A percentile compares a stretch with the other conserved stretches of the same genome.
Conservation (phyloP, 2,113 vertebrate species). For the Bostrychus sinensis region DNA sequence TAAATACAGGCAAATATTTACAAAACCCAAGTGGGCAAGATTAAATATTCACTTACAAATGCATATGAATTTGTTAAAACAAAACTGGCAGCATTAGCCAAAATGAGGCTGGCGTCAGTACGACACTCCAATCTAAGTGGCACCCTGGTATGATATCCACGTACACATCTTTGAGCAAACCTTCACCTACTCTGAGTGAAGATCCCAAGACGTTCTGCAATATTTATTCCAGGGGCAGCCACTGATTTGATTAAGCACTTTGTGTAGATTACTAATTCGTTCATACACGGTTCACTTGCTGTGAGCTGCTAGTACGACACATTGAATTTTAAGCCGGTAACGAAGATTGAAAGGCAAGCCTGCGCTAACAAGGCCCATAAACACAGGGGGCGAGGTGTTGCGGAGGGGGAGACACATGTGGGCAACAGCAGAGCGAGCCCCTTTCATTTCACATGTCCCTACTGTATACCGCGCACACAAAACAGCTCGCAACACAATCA, state of each 20-base stretch:
- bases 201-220: slow-evolving; percentile 70
- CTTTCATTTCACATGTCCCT: slow-evolving; percentile 78
- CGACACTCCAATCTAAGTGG: slow-evolving; percentile 43
- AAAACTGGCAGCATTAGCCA: slow-evolving; percentile 1
- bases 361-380: slow-evolving; percentile 86
- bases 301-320: slow-evolving; percentile 90
- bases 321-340: slow-evolving; percentile 91
- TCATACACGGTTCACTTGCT: slow-evolving; percentile 86
- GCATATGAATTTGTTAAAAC: neutral
- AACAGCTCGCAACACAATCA: slow-evolving; percentile 20
- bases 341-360: slow-evolving; percentile 94
- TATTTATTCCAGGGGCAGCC: slow-evolving; percentile 76
- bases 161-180: slow-evolving; percentile 56
- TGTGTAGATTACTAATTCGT: slow-evolving; percentile 81
- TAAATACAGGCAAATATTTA: neutral
- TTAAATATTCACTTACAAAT: neutral
- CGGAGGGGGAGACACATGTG: slow-evolving; percentile 80
- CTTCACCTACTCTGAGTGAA: slow-evolving; percentile 54
- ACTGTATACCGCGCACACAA: slow-evolving; percentile 16
- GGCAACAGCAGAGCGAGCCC: slow-evolving; percentile 83
- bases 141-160: slow-evolving; percentile 48
- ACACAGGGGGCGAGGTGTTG: slow-evolving; percentile 78
- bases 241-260: slow-evolving; percentile 81
- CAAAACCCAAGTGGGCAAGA: neutral
- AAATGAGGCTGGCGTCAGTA: slow-evolving; percentile 16